Evolutionary conservation across 2,797 vertebrate genomes (phyloP), one percentile per base, ranked within the genome.

Genomic region (Myotis pilosus): DNA sequence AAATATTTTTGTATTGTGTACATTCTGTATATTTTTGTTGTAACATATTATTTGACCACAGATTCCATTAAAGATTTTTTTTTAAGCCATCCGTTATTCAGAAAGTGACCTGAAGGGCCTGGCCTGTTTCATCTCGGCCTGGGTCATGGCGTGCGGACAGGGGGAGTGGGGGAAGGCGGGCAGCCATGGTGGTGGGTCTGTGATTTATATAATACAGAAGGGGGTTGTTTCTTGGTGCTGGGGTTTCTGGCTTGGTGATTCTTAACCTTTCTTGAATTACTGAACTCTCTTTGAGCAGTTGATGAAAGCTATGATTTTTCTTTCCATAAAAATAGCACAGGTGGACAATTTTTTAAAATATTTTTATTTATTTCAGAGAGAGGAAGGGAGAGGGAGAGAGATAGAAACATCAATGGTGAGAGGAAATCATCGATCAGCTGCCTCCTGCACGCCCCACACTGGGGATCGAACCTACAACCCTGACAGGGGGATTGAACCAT

Each of bases 1-100:
- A 98, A 96, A 97, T 98, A 98, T 98, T 98, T 98, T 98, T 98
- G 97, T 98, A 98, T 98, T 44, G 97, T 98, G 97, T 98, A 98
- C 97, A 97, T 98, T 98, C 96, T 98, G 98, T 98, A 98, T 98
- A 98, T 98, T 98, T 98, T 98, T 98, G 97, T 98, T 98, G 97
- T 97, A 98, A 98, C 55, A 74, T 97, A 98, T 98, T 97, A 97
- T 98, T 98, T 97, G 97, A 97, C 94, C 8, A 60, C 97, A 97
- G 92, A 98, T 96, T 97, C 97, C 97, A 98, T 98, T 98, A 98
- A 98, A 97, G 94, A 97, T 96, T 97, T 97, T 96, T 97, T 96
- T 95, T 94, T 86, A 55, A 38, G 55, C 60, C 88, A 87, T 49
- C 55, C 3, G 55, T 92, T 94, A 90, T 92, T 91, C 62, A 38